Evolutionary conservation across 2,888 invertebrate genomes (phyloP), one percentile per base, ranked within the genome.

Genomic region (Brachyptera risi): DNA sequence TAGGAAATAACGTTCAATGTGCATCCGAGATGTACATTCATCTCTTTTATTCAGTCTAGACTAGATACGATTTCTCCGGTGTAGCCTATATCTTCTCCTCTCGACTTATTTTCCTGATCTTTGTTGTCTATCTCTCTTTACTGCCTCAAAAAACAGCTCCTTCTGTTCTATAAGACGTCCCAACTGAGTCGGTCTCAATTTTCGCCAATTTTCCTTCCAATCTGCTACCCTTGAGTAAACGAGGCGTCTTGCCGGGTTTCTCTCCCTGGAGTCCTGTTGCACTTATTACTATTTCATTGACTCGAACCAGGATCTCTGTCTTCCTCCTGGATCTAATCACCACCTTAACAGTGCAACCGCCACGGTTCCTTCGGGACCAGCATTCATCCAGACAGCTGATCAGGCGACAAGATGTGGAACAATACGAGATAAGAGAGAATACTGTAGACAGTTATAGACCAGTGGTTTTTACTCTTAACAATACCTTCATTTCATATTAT

Each of bases 131-230:
- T n/a, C 44, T 44, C 44, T 11, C 44, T 44, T 44, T 44, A 21
- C n/a, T n/a, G n/a, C n/a, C n/a, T 44, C 44, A 17, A 21, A 38
- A 17, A 38, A 17, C 19, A 31, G 11, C 57, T 4, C 23, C 15
- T 21, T 17, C 11, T 27, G 13, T 49, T 49, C 50, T 31, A 56
- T 38, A 11, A n/a, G n/a, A n/a, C n/a, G n/a, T 63, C 63, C 63
- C 65, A 35, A 40, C 49, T 51, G 61, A 63, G 44, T 37, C 58
- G 49, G 60, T 63, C 65, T 60, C 65, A 63, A 63, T 63, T 63
- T 63, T 65, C 65, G 58, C 65, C 63, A 60, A 65, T 65, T 64
- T 62, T 60, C 58, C 57, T 62, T 57, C 59, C 64, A 62, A 64
- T 64, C 64, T 64, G 62, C 62, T 58, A 23, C 49, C 37, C 35